Percentiles rank a stretch among this genome's conserved stretches.
Conservation (phyloP, 1,140 invertebrate genomes). For the Drosophila persimilis region DNA sequence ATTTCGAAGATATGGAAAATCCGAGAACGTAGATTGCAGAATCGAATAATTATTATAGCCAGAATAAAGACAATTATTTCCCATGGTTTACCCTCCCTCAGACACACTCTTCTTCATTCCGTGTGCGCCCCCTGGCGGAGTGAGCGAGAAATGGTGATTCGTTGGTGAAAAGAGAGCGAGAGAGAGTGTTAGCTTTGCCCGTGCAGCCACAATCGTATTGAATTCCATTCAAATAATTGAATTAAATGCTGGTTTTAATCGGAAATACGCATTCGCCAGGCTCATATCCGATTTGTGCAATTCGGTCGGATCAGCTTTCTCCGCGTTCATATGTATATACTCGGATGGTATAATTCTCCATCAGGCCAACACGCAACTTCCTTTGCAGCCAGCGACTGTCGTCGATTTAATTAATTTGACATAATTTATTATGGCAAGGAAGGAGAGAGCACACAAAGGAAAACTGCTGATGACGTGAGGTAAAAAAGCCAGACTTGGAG, state of each 20-base stretch:
- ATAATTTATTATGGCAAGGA: slow-evolving; percentile 77
- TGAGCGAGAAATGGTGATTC: too few species aligned
- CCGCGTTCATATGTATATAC: background rate
- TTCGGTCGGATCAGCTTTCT: slow-evolving; percentile 15
- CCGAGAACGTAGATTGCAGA: background rate
- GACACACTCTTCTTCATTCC: too few species aligned
- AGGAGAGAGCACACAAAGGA: background rate
- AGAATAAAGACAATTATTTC: too few species aligned
- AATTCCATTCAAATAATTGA: too few species aligned
- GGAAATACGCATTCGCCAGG: slow-evolving; percentile 41
- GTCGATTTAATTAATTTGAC: slow-evolving; percentile 79
- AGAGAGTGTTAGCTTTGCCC: too few species aligned
- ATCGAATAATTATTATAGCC: too few species aligned
- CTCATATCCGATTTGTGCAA: slow-evolving; percentile 52
- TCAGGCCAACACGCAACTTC: slow-evolving; percentile 45
- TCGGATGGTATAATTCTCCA: slow-evolving; percentile 10
- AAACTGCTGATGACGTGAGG: slow-evolving; percentile 18
- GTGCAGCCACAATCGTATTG: too few species aligned
- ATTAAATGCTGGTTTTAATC: slow-evolving; percentile 19
- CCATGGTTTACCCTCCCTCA: too few species aligned
- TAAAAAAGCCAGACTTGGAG: slow-evolving; percentile 8
- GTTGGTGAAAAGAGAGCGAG: too few species aligned
- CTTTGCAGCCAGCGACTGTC: slow-evolving; percentile 46
- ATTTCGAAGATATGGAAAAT: background rate
- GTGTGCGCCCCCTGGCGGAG: too few species aligned